Evolutionary conservation across 1,140 invertebrate genomes (phyloP), one percentile per base, ranked within the genome.

Genomic region (Zaprionus davidi): DNA sequence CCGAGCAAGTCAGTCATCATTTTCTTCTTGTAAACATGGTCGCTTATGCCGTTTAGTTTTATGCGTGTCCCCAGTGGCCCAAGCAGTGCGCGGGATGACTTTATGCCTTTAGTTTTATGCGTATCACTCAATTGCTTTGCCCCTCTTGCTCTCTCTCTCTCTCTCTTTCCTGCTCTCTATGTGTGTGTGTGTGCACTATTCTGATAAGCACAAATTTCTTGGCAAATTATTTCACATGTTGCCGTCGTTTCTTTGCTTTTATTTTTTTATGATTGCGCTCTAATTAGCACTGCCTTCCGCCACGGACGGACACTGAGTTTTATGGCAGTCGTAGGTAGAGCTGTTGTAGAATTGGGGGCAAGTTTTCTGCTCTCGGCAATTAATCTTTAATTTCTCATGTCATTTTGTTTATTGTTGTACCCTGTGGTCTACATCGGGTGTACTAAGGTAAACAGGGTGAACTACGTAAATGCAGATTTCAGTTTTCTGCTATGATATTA

Each of bases 161-260:
- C 20, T n/a, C n/a, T n/a, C n/a, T n/a, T n/a, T n/a, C n/a, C n/a
- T n/a, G n/a, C n/a, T n/a, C n/a, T n/a, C n/a, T n/a, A n/a, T n/a
- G 12, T 38, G n/a, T 66, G n/a, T 15, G n/a, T 49, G 15, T 66
- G 15, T 58, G 70, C 13, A 17, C 38, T 15, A 31, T 26, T 51
- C 59, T 73, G 74, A 74, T 79, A 80, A 78, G 75, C 56, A 22
- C 62, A 68, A 64, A 68, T 73, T 73, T 65, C 44, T 68, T 56
- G 44, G 63, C 58, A 77, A 79, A 77, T 79, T 77, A 79, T 73
- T 79, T 77, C 69, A 68, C 72, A 76, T 63, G 77, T 34, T 68
- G 57, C 49, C 49, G 58, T 15, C 59, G 20, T 46, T 65, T 56
- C 49, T 53, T 55, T 41, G 38, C 13, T 34, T 46, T 13, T 31